Conservation (phyloP, 2,888 invertebrate genomes). For the Lycophotia porphyrea region DNA sequence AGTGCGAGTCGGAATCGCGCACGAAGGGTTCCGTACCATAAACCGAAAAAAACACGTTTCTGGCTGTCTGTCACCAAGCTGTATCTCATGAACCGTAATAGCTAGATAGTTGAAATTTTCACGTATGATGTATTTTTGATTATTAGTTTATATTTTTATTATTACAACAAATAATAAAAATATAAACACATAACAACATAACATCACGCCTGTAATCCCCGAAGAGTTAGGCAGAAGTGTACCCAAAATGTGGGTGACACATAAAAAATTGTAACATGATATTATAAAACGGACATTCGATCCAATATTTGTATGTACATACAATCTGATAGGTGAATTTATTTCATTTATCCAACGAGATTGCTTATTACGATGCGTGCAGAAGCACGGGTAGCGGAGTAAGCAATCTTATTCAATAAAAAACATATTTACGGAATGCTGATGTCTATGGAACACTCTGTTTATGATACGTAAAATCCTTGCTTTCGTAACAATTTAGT, state of each 20-base stretch:
- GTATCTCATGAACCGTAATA: too few species aligned
- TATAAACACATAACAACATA: too few species aligned
- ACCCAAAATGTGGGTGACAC: neutral
- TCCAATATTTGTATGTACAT: neutral
- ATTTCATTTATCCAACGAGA: slow-evolving; percentile 25
- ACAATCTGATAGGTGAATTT: slow-evolving; percentile 22
- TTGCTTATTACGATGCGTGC: slow-evolving; percentile 6
- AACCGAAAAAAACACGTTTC: too few species aligned
- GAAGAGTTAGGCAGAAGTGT: neutral
- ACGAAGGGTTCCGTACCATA: too few species aligned
- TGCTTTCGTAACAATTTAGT: slow-evolving; percentile 36
- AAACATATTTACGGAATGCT: slow-evolving; percentile 14
- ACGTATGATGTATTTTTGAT: too few species aligned
- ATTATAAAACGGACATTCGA: neutral
- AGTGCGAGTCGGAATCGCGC: too few species aligned
- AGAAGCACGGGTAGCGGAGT: slow-evolving; percentile 8
- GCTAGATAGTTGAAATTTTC: too few species aligned
- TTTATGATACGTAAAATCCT: neutral
- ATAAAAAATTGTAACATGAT: neutral
- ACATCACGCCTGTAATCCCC: neutral
- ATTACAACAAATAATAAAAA: too few species aligned
- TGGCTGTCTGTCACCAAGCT: too few species aligned
- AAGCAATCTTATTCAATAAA: slow-evolving; percentile 17
- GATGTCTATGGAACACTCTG: slow-evolving; percentile 10
- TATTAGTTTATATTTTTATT: too few species aligned